Evolutionary conservation across 1,140 invertebrate genomes (phyloP).

Genomic region (Diachasmimorpha longicaudata): DNA sequence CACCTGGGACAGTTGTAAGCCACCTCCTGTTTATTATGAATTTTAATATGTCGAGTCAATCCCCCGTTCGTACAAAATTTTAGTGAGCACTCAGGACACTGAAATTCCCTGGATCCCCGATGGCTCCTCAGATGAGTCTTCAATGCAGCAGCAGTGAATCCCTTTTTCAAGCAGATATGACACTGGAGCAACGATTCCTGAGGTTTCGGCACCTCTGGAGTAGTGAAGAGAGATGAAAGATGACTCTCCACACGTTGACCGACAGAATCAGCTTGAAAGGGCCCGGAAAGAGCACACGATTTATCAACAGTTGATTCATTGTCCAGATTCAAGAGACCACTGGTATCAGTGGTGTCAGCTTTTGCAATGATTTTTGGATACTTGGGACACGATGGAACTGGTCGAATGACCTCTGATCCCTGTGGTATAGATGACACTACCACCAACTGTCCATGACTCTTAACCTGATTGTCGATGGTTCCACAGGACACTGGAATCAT

Average conservation of each 20-base stretch:
- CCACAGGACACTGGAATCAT: conserved; percentile 27
- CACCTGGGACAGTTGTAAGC: conserved; percentile 36
- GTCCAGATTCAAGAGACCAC: conserved; percentile 28
- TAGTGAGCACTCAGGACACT: conserved; percentile 59
- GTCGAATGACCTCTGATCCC: conserved; percentile 26
- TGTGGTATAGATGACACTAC: conserved; percentile 36
- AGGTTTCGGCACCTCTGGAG: conserved; percentile 42
- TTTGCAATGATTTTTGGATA: conserved; percentile 45
- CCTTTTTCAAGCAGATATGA: conserved; percentile 45
- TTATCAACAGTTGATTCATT: conserved; percentile 16
- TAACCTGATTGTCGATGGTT: conserved; percentile 25
- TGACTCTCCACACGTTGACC: conserved; percentile 15
- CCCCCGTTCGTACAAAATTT: conserved; percentile 59
- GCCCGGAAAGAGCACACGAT: neutral
- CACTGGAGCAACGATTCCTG: conserved; percentile 33
- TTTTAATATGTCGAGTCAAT: conserved; percentile 60
- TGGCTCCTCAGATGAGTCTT: conserved; percentile 66
- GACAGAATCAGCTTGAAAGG: neutral
- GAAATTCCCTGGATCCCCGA: conserved; percentile 44
- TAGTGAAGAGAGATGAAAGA: neutral
- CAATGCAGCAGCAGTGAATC: conserved; percentile 37
- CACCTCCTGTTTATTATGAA: conserved; percentile 42
- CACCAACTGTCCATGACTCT: conserved; percentile 24
- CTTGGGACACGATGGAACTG: conserved; percentile 34
- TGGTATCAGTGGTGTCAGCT: conserved; percentile 32